Evolutionary conservation across 2,888 invertebrate species (phyloP).

Genomic region (Scaptomyza cyrtandrae): DNA sequence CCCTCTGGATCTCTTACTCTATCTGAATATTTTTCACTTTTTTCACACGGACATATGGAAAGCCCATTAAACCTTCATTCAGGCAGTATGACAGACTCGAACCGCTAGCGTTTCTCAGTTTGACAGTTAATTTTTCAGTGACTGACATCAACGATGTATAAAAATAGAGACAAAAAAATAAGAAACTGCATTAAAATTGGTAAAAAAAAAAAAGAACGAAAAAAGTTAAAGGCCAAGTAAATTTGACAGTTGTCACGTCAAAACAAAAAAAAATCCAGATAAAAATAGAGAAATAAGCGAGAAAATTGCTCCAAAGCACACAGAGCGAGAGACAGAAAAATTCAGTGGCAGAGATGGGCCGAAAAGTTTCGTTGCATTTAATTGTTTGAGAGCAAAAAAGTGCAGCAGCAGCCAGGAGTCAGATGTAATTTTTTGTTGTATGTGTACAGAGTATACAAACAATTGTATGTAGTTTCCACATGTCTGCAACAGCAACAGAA

Average conservation of each 20-base stretch:
- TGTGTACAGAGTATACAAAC: constrained; percentile 10
- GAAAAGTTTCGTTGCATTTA: constrained; percentile 52
- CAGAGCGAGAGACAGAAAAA: background rate
- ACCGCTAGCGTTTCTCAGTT: constrained; percentile 31
- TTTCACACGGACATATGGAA: constrained; percentile 23
- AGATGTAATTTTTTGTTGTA: constrained; percentile 18
- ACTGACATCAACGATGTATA: constrained; percentile 49
- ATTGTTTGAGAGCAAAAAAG: constrained; percentile 56
- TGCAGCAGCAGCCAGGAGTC: constrained; percentile 29
- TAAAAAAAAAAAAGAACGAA: constrained; percentile 14
- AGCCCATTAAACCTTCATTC: constrained; percentile 73
- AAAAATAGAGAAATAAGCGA: constrained; percentile 20
- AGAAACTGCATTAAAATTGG: constrained; percentile 52
- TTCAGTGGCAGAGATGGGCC: background rate
- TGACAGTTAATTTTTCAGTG: constrained; percentile 72
- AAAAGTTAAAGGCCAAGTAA: constrained; percentile 56
- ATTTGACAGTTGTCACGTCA: constrained; percentile 53
- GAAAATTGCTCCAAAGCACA: background rate
- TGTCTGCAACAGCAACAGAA: constrained; percentile 42
- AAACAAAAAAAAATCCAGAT: constrained; percentile 13
- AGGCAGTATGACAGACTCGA: constrained; percentile 62
- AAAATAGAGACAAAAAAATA: constrained; percentile 20
- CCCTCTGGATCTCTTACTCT: background rate
- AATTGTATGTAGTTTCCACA: constrained; percentile 44
- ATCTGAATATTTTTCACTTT: background rate